Percentiles rank a stretch among this genome's conserved stretches.
Evolutionary conservation across 2,888 invertebrate species (phyloP).

Genomic region (Julus scanicus): DNA sequence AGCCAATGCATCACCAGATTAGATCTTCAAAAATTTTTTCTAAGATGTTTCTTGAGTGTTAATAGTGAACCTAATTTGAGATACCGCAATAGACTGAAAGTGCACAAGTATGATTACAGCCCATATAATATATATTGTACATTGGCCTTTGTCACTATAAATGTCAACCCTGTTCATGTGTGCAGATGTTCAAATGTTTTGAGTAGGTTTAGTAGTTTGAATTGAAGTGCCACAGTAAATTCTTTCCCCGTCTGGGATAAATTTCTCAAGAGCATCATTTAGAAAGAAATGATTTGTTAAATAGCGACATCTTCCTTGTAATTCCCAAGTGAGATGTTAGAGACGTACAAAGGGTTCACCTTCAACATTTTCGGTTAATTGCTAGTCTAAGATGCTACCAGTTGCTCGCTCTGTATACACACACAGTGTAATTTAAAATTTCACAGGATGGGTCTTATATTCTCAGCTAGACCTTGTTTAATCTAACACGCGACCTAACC

Average conservation of each 20-base stretch:
- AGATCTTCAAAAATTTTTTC: no score
- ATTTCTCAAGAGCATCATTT: conserved; percentile 44
- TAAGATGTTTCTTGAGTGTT: no score
- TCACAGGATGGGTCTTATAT: background rate
- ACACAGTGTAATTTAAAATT: background rate
- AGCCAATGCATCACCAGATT: no score
- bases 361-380: background rate
- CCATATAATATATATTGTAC: no score
- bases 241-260: background rate
- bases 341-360: background rate
- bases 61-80: no score
- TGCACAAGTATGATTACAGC: no score
- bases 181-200: background rate
- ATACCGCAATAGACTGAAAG: no score
- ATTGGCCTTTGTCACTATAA: no score
- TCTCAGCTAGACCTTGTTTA: conserved; percentile 23
- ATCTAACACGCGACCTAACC: conserved; percentile 41
- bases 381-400: background rate
- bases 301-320: conserved; percentile 1
- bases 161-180: no score
- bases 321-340: background rate
- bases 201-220: background rate
- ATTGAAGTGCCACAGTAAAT: background rate
- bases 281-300: conserved; percentile 37
- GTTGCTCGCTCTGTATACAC: background rate